Conservation (phyloP, 2,888 invertebrate species). For the Eilema griseolum region DNA sequence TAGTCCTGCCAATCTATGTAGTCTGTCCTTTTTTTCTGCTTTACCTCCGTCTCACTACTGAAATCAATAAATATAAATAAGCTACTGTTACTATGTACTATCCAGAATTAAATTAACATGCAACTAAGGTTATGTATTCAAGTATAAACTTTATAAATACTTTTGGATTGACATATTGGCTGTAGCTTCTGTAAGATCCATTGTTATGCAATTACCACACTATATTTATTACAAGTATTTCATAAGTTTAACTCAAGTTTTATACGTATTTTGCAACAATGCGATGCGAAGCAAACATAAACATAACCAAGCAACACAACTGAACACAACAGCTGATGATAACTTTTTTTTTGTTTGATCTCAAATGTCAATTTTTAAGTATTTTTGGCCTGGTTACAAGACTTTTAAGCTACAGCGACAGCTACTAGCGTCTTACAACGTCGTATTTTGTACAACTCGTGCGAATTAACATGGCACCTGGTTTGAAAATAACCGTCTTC, state of each 20-base stretch:
- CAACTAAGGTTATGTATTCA: not conserved
- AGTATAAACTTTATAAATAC: constrained; percentile 26
- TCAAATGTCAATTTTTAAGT: too few relatives aligned
- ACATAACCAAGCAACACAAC: too few relatives aligned
- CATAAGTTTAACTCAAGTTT: not conserved
- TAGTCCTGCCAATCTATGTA: constrained; percentile 97
- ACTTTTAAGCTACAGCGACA: too few relatives aligned
- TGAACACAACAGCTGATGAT: not conserved
- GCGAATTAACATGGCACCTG: too few relatives aligned
- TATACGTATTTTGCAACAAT: not conserved
- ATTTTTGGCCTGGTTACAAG: too few relatives aligned
- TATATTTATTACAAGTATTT: not conserved
- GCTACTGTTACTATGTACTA: not conserved
- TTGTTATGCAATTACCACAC: constrained; percentile 2
- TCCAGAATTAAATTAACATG: not conserved
- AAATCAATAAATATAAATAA: not conserved
- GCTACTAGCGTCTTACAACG: too few relatives aligned
- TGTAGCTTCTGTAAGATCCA: constrained; percentile 37
- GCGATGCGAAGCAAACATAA: not conserved
- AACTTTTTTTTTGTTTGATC: not conserved
- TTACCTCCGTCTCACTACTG: not conserved
- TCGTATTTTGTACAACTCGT: too few relatives aligned
- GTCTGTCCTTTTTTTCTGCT: constrained; percentile 85
- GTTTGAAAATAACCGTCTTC: too few relatives aligned
- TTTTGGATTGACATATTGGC: constrained; percentile 36